These are phyloP conservation scores for Xiphorhynchus erythropygius DNA, from an alignment of 2,797 vertebrate genomes.

Conservation along the genomic window DNA sequence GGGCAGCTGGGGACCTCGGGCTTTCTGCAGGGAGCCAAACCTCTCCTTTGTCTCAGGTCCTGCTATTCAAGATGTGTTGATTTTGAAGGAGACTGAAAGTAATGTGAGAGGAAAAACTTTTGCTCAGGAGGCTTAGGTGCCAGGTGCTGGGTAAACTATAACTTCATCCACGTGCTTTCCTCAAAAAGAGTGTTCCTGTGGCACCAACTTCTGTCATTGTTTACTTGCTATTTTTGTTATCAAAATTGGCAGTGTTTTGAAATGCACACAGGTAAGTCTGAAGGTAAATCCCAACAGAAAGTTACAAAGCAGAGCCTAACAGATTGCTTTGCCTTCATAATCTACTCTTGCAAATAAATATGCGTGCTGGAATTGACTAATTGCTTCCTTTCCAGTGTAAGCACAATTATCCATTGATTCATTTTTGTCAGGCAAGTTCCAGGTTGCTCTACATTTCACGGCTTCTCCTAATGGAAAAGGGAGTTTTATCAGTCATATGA, in stretches of 20 bases:
- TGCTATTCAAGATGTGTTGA: not conserved
- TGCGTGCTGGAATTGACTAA: not conserved
- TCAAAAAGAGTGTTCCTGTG: not conserved
- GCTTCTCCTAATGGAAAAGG: not conserved
- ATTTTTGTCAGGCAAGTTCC: not conserved
- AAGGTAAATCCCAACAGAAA: not conserved
- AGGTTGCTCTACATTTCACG: not conserved
- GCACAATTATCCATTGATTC: not conserved
- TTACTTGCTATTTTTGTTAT: not conserved
- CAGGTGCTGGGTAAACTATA: not conserved
- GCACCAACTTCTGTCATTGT: not conserved
- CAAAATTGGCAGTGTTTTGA: not conserved
- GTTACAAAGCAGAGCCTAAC: not conserved
- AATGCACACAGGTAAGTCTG: not conserved
- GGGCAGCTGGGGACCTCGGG: not conserved
- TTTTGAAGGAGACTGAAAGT: not conserved
- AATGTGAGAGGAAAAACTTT: not conserved
- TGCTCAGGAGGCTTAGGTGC: fast-evolving
- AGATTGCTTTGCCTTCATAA: not conserved
- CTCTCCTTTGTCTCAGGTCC: not conserved
- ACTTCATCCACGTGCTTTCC: not conserved
- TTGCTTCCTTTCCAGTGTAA: not conserved
- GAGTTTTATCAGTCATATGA: not conserved
- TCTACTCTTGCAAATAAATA: not conserved
- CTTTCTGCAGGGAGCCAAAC: fast-evolving